phyloP scores from a whole-genome alignment of 2,888 invertebrate species.

The Theretra japonica region DNA sequence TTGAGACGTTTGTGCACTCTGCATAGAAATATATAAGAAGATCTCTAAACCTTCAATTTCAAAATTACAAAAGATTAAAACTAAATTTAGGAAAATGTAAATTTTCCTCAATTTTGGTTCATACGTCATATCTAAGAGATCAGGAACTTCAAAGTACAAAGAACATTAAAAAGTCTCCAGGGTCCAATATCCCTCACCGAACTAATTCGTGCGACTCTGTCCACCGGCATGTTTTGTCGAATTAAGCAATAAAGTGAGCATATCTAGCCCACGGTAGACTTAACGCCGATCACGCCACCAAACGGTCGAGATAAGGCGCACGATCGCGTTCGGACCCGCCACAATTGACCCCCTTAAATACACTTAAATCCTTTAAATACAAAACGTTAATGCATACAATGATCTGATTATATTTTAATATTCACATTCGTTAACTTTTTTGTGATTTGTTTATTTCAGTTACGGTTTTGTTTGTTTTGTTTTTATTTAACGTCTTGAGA shows the following conservation, averaged over 20 bases:
- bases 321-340: slow-evolving; percentile 46
- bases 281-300: slow-evolving; percentile 50
- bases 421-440: slow-evolving; percentile 47
- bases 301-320: slow-evolving; percentile 49
- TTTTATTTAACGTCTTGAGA: too few species aligned
- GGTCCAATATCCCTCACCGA: background rate
- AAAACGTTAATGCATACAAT: slow-evolving; percentile 20
- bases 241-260: slow-evolving; percentile 55
- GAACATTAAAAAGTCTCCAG: background rate
- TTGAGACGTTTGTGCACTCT: too few species aligned
- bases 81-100: too few species aligned
- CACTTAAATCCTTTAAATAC: slow-evolving; percentile 34
- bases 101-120: too few species aligned
- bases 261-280: slow-evolving; percentile 40
- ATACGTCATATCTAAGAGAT: too few species aligned
- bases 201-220: background rate
- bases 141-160: too few species aligned
- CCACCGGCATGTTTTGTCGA: slow-evolving; percentile 30
- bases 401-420: slow-evolving; percentile 46
- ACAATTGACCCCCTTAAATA: slow-evolving; percentile 36
- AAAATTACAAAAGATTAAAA: too few species aligned
- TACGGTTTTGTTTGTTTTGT: background rate
- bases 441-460: background rate
- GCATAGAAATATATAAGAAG: too few species aligned
- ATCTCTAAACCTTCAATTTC: too few species aligned